Evolutionary conservation across 2,888 invertebrate species (phyloP).

Genomic region (Aporophyla nigra): DNA sequence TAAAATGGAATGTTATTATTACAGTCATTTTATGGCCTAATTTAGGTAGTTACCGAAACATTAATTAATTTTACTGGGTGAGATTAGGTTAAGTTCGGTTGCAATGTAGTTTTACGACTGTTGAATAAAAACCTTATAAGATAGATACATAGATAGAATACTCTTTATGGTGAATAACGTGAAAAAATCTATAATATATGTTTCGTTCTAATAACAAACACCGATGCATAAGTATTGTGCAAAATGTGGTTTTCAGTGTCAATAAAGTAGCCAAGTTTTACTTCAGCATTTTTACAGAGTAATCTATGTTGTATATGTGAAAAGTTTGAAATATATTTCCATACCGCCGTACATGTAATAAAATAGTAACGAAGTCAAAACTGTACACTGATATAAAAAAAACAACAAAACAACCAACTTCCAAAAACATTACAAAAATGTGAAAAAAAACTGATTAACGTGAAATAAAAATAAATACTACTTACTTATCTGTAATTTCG

Average conservation of each 20-base stretch:
- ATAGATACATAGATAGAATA: no score
- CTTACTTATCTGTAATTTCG: no score
- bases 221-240: not conserved
- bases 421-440: no score
- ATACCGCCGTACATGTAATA: not conserved
- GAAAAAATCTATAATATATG: no score
- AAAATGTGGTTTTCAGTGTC: not conserved
- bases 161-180: no score
- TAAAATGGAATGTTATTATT: constrained; percentile 56
- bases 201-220: no score
- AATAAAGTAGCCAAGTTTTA: not conserved
- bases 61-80: constrained; percentile 58
- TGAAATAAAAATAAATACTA: no score
- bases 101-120: constrained; percentile 3
- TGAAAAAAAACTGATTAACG: no score
- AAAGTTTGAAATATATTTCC: constrained; percentile 33
- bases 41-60: constrained; percentile 53
- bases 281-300: constrained; percentile 22
- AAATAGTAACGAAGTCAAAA: no score
- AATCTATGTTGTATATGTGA: constrained; percentile 43
- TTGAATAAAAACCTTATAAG: constrained; percentile 3
- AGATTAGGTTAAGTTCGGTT: constrained; percentile 44
- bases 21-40: constrained; percentile 48
- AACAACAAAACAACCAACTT: no score
- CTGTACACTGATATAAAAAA: no score